Percentiles rank a stretch among this genome's conserved stretches.
These are phyloP conservation scores for Gastracanthus pulcherrimus DNA, from an alignment of 2,888 invertebrate genomes.

Conservation along the genomic window DNA sequence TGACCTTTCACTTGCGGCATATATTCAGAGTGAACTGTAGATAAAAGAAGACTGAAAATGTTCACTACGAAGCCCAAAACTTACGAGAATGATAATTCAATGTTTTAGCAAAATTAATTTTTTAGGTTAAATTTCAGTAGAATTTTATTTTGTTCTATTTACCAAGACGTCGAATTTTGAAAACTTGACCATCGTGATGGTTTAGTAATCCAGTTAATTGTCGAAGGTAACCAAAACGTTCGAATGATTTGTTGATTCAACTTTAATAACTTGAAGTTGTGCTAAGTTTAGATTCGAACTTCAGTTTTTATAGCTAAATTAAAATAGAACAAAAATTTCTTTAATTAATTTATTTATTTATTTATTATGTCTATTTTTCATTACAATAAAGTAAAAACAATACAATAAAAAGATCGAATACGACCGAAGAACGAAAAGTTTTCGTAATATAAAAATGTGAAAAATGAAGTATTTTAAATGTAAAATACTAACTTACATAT, in stretches of 20 bases:
- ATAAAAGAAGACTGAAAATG: neutral
- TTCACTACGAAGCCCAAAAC: neutral
- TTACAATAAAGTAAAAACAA: neutral
- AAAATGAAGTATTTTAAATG: neutral
- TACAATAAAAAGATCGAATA: neutral
- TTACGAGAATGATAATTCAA: neutral
- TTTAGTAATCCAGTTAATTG: neutral
- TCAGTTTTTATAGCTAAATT: neutral
- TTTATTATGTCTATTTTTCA: neutral
- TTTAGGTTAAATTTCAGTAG: neutral
- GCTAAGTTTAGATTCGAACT: neutral
- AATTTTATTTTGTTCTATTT: constrained; percentile 10
- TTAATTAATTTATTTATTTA: neutral
- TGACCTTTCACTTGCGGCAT: neutral
- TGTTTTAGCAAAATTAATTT: neutral
- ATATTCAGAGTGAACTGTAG: neutral
- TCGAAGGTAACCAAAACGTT: neutral
- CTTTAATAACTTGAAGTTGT: neutral
- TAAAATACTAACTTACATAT: neutral
- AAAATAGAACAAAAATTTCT: neutral
- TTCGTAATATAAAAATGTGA: constrained; percentile 9
- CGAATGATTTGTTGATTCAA: neutral
- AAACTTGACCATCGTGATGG: constrained; percentile 42
- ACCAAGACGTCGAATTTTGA: constrained; percentile 58
- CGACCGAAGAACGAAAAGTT: neutral